Percentiles rank a stretch among this genome's conserved stretches.
Evolutionary conservation across 1,140 invertebrate genomes (phyloP).

Genomic region (Chymomyza costata): DNA sequence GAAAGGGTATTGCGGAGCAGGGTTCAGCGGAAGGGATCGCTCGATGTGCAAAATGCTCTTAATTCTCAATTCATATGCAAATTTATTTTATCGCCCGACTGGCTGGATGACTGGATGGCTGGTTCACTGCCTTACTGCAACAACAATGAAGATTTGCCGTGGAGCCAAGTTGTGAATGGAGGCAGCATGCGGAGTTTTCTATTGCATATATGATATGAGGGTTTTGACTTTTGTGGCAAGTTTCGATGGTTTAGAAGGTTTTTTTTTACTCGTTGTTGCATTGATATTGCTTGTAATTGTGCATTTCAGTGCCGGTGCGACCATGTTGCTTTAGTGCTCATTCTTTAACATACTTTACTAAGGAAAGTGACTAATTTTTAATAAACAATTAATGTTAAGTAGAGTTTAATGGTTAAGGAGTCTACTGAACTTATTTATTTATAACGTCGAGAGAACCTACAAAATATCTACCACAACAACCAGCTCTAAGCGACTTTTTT

Average conservation of each 20-base stretch:
- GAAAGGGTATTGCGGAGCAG: neutral
- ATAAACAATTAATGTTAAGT: no score
- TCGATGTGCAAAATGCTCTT: conserved; percentile 72
- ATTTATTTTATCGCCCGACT: conserved; percentile 67
- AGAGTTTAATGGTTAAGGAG: no score
- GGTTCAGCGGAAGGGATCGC: conserved; percentile 17
- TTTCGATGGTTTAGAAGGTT: conserved; percentile 11
- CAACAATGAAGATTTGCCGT: conserved; percentile 57
- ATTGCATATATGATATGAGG: no score
- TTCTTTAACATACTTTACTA: no score
- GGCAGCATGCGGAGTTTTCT: neutral
- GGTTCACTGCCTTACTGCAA: conserved; percentile 50
- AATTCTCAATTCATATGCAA: conserved; percentile 74
- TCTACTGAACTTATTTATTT: no score
- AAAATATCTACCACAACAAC: no score
- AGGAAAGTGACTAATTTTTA: no score
- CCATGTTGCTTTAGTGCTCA: no score
- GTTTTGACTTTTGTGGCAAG: conserved; percentile 37
- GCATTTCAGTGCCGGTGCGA: conserved; percentile 42
- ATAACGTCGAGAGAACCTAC: no score
- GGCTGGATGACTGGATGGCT: conserved; percentile 25
- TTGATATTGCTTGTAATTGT: conserved; percentile 60
- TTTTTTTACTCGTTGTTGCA: neutral
- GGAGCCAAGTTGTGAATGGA: conserved; percentile 30
- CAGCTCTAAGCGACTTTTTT: no score